Percentiles rank a stretch among this genome's conserved stretches.
phyloP scores from a whole-genome alignment of 2,888 invertebrate species.

The Trachelus tabidus region DNA sequence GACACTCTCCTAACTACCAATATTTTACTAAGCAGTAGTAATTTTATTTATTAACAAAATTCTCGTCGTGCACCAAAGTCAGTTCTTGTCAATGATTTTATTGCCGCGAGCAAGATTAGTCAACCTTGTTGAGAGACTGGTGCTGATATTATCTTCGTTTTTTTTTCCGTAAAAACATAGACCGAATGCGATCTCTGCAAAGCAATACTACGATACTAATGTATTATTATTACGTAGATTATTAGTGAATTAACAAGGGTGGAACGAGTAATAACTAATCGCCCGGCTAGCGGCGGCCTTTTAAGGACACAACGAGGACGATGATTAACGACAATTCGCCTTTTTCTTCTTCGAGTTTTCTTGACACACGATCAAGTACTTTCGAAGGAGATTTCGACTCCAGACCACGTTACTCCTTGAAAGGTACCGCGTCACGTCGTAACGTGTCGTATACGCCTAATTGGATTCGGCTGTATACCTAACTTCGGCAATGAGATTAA shows the following conservation, averaged over 20 bases:
- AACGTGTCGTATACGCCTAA: too few relatives aligned
- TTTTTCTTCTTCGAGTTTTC: too few relatives aligned
- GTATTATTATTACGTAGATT: slow-evolving; percentile 24
- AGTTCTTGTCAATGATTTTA: slow-evolving; percentile 49
- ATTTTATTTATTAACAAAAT: slow-evolving; percentile 27
- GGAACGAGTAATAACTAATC: too few relatives aligned
- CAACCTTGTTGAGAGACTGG: slow-evolving; percentile 42
- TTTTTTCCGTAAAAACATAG: slow-evolving; percentile 26
- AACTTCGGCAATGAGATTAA: too few relatives aligned
- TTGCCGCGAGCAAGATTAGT: slow-evolving; percentile 39
- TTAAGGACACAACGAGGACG: slow-evolving; percentile 25
- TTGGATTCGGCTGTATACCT: too few relatives aligned
- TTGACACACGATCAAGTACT: too few relatives aligned
- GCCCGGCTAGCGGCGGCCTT: slow-evolving; percentile 20
- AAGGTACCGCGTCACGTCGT: slow-evolving; percentile 13
- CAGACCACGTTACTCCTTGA: slow-evolving; percentile 25
- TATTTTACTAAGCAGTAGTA: slow-evolving; percentile 14
- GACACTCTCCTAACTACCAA: not conserved
- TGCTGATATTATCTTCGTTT: slow-evolving; percentile 44
- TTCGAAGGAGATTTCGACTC: too few relatives aligned
- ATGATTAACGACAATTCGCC: too few relatives aligned
- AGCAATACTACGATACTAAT: slow-evolving; percentile 27
- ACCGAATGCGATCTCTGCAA: slow-evolving; percentile 35
- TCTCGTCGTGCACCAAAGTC: slow-evolving; percentile 50
- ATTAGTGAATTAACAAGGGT: slow-evolving; percentile 21